Evolutionary conservation across 2,113 vertebrate genomes (phyloP).

Genomic region (Onychorhynchus coronatus): DNA sequence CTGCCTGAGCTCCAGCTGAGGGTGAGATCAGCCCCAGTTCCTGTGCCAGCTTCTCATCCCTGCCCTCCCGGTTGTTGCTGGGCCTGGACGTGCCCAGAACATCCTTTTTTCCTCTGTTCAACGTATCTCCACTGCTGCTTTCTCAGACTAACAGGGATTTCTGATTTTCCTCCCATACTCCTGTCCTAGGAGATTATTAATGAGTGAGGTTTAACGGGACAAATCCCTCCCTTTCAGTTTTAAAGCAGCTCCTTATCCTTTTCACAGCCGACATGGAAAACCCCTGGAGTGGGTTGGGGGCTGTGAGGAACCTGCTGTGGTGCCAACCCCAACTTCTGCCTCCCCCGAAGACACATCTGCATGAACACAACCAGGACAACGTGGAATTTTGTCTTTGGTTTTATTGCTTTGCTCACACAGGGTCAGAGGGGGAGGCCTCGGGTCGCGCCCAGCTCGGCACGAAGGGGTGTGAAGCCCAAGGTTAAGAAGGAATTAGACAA

Average conservation of each 20-base stretch:
- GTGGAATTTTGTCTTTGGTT: neutral
- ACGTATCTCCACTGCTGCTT: neutral
- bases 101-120: neutral
- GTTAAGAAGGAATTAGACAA: neutral
- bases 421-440: neutral
- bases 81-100: neutral
- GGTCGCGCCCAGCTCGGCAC: neutral
- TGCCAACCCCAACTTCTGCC: neutral
- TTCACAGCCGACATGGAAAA: neutral
- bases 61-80: neutral
- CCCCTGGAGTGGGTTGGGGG: neutral
- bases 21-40: neutral
- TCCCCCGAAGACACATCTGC: neutral
- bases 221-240: neutral
- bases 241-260: neutral
- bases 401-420: slow-evolving; percentile 10
- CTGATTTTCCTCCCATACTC: neutral
- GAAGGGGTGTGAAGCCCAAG: neutral
- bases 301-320: neutral
- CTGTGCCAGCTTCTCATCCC: neutral
- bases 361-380: neutral
- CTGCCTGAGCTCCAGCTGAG: too few relatives aligned
- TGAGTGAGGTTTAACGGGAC: neutral
- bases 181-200: neutral
- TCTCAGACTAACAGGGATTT: neutral